Percentiles rank a stretch among this genome's conserved stretches.
Conservation (phyloP, 2,797 vertebrate genomes). For the Aplochiton taeniatus region DNA sequence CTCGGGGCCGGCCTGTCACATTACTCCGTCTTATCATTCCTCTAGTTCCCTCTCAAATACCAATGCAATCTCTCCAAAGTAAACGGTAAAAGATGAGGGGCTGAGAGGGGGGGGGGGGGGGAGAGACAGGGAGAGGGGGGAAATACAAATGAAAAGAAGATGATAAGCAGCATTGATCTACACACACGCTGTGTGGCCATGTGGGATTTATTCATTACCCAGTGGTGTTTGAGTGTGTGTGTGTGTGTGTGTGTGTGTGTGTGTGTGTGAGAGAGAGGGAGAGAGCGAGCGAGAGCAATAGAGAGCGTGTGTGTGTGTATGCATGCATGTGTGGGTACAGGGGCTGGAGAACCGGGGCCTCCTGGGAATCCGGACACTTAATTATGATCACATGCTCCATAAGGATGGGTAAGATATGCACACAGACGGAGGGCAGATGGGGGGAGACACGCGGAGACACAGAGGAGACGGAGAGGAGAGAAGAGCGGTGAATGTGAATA, state of each 20-base stretch:
- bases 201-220: conserved; percentile 45
- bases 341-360: conserved; percentile 4
- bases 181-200: conserved; percentile 8
- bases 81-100: not conserved
- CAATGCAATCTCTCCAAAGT: no score
- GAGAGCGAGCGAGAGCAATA: no score
- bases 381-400: conserved; percentile 30
- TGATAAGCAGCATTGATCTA: conserved; percentile 28
- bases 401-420: conserved; percentile 26
- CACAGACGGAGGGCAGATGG: not conserved
- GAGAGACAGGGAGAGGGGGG: conserved; percentile 6
- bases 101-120: not conserved
- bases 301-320: conserved; percentile 34
- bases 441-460: not conserved
- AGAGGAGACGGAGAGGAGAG: not conserved
- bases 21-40: not conserved
- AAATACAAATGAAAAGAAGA: conserved; percentile 13
- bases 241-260: conserved; percentile 32
- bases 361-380: conserved; percentile 26
- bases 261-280: no score
- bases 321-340: not conserved
- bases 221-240: conserved; percentile 4
- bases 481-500: no score
- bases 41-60: not conserved
- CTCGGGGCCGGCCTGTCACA: no score